A percentile compares a stretch with the other conserved stretches of the same genome.
Evolutionary conservation across 2,888 invertebrate species (phyloP).

Genomic region (Aelia acuminata): DNA sequence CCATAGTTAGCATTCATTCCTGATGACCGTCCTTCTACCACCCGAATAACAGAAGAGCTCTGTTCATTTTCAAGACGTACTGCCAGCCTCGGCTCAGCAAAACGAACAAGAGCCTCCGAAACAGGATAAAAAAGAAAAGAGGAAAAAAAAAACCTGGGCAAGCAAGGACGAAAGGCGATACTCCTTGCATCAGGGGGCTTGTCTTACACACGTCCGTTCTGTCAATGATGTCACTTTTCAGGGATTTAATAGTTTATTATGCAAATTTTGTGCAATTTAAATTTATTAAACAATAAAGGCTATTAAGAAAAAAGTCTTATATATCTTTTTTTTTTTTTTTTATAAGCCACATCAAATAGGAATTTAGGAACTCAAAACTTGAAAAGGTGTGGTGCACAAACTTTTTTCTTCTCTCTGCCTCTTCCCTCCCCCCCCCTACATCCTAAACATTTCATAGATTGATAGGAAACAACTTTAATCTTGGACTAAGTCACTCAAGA

Average conservation of each 20-base stretch:
- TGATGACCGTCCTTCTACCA: constrained; percentile 17
- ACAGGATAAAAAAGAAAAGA: constrained; percentile 11
- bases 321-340: too few species aligned
- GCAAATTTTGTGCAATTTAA: background rate
- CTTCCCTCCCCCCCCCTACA: too few species aligned
- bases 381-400: too few species aligned
- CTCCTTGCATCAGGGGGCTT: constrained; percentile 26
- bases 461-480: too few species aligned
- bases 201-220: background rate
- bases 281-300: background rate
- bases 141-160: background rate
- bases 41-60: constrained; percentile 35
- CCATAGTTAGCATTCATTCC: constrained; percentile 44
- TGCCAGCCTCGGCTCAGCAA: background rate
- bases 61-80: constrained; percentile 41
- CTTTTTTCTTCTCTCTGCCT: too few species aligned
- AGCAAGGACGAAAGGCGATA: constrained; percentile 46
- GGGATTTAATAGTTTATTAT: background rate
- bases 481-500: too few species aligned
- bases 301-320: background rate
- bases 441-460: too few species aligned
- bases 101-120: constrained; percentile 16
- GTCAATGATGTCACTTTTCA: background rate
- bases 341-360: too few species aligned
- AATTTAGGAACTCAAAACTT: too few species aligned